phyloP scores from a whole-genome alignment of 2,113 vertebrate genomes.

The Chaenocephalus aceratus region DNA sequence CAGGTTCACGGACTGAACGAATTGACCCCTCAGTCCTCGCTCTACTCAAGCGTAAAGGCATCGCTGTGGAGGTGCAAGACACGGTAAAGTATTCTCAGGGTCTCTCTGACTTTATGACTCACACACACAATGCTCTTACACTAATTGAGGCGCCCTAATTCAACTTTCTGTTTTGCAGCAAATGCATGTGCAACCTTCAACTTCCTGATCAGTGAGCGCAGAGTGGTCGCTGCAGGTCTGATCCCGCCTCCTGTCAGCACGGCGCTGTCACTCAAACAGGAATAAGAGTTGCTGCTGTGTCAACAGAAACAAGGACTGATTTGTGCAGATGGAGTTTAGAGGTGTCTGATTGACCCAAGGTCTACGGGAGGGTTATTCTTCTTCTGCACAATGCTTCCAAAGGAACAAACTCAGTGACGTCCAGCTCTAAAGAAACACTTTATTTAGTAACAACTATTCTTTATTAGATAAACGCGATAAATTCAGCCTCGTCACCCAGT shows the following conservation, averaged over 20 bases:
- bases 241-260: conserved; percentile 86
- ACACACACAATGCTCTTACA: not conserved
- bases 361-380: not conserved
- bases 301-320: conserved; percentile 12
- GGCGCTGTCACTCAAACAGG: conserved; percentile 50
- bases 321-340: not conserved
- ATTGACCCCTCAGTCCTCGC: conserved; percentile 82
- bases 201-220: conserved; percentile 89
- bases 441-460: not conserved
- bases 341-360: not conserved
- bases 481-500: not conserved
- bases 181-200: conserved; percentile 98
- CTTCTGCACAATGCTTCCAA: conserved; percentile 11
- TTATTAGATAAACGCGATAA: not conserved
- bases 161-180: conserved; percentile 75
- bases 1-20: conserved; percentile 86
- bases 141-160: not conserved
- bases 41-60: conserved; percentile 87
- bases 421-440: not conserved
- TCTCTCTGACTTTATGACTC: not conserved
- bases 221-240: conserved; percentile 88
- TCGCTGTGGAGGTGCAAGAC: conserved; percentile 95
- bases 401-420: not conserved
- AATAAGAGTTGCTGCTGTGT: conserved; percentile 15
- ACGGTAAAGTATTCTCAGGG: conserved; percentile 84